Evolutionary conservation across 2,888 invertebrate genomes (phyloP).

Genomic region (Drosophila cracens): DNA sequence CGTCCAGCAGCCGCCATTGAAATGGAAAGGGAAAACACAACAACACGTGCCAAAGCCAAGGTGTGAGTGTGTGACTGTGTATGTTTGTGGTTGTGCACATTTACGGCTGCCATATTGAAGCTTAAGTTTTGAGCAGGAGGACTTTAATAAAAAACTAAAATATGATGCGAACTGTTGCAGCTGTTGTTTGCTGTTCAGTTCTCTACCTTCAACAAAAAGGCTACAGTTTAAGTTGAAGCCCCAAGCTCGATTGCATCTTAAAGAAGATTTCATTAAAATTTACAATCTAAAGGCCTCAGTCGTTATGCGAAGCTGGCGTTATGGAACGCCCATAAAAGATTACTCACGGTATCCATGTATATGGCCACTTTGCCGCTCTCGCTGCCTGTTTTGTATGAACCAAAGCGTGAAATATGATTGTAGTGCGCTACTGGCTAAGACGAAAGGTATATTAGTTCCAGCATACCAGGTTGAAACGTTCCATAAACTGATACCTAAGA

Average conservation of each 20-base stretch:
- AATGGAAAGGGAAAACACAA: conserved; percentile 55
- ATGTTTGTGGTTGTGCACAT: conserved; percentile 27
- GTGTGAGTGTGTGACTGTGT: conserved; percentile 11
- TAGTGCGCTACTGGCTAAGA: conserved; percentile 37
- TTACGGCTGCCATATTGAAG: conserved; percentile 65
- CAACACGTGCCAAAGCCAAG: conserved; percentile 29
- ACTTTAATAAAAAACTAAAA: conserved; percentile 64
- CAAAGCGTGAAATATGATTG: conserved; percentile 80
- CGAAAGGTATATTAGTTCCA: conserved; percentile 18
- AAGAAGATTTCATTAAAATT: conserved; percentile 70
- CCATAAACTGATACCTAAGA: fast-evolving
- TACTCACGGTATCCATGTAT: conserved; percentile 27
- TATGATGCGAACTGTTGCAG: conserved; percentile 61
- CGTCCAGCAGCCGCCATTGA: conserved; percentile 69
- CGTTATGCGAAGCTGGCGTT: conserved; percentile 40
- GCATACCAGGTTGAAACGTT: background rate
- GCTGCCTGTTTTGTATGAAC: conserved; percentile 58
- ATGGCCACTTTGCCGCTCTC: conserved; percentile 45
- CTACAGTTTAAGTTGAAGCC: conserved; percentile 35
- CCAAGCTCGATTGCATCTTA: conserved; percentile 52
- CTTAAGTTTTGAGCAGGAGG: conserved; percentile 50
- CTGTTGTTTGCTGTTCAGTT: conserved; percentile 34
- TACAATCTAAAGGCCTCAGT: conserved; percentile 49
- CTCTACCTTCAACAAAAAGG: conserved; percentile 30
- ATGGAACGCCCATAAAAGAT: conserved; percentile 65